Conservation (phyloP, 2,888 invertebrate species). For the Buathra laborator region DNA sequence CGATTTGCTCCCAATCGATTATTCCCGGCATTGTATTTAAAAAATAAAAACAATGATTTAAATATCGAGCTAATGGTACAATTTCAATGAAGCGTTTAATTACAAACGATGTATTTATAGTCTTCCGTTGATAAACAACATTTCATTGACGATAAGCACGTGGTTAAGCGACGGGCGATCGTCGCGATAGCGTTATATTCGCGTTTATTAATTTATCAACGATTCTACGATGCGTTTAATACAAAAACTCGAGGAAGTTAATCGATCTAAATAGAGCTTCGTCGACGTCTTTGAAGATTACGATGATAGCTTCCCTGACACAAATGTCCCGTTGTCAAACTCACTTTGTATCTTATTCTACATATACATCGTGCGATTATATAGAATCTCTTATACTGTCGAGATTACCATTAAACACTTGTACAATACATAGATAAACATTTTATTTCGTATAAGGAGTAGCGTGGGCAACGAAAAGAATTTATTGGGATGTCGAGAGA, state of each 20-base stretch:
- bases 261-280: constrained; percentile 6
- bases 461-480: background rate
- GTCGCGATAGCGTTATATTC: constrained; percentile 5
- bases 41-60: background rate
- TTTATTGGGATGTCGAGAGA: background rate
- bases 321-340: constrained; percentile 16
- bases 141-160: background rate
- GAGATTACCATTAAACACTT: constrained; percentile 60
- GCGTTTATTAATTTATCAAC: constrained; percentile 7
- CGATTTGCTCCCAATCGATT: too few species aligned
- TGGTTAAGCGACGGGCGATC: background rate
- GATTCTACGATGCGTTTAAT: background rate
- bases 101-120: background rate
- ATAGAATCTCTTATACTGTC: background rate
- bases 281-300: constrained; percentile 23
- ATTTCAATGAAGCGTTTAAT: background rate
- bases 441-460: constrained; percentile 10
- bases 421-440: constrained; percentile 27
- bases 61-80: background rate
- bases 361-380: background rate
- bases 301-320: background rate
- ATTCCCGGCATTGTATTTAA: background rate
- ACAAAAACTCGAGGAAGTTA: background rate
- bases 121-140: background rate
- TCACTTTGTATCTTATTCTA: constrained; percentile 5